phyloP scores from a whole-genome alignment of 2,888 invertebrate species.

The Drosophila engyochracea region DNA sequence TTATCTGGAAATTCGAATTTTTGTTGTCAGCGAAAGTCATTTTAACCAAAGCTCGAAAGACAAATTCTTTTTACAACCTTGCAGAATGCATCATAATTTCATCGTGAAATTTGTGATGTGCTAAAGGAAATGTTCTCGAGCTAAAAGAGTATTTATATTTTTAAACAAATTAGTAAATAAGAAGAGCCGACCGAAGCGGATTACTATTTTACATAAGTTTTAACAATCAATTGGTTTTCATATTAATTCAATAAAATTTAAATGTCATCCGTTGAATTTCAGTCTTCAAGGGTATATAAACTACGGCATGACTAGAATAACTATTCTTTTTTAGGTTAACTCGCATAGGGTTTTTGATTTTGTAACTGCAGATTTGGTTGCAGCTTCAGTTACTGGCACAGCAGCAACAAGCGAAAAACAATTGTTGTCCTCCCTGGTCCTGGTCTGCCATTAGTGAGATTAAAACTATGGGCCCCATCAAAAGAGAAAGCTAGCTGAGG shows the following conservation, averaged over 20 bases:
- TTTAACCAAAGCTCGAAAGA: conserved; percentile 26
- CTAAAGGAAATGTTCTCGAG: not conserved
- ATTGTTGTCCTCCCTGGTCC: conserved; percentile 31
- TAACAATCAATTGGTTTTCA: no score
- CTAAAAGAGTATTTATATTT: no score
- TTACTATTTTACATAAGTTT: no score
- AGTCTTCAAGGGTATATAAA: not conserved
- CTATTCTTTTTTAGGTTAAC: conserved; percentile 1
- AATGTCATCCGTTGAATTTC: not conserved
- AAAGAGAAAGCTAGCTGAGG: conserved; percentile 2
- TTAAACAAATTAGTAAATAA: no score
- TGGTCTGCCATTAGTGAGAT: conserved; percentile 76
- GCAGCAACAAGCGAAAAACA: conserved; percentile 28
- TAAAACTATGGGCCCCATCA: conserved; percentile 66
- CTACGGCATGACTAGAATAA: not conserved
- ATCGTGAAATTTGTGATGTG: not conserved
- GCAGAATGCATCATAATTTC: not conserved
- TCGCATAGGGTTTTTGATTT: conserved; percentile 40
- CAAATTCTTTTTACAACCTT: not conserved
- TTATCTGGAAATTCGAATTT: not conserved
- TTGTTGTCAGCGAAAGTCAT: conserved; percentile 34
- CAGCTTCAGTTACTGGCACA: conserved; percentile 7
- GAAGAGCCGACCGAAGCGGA: not conserved
- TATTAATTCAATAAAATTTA: not conserved
- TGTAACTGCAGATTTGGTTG: conserved; percentile 16